Conservation (phyloP, 1,140 invertebrate species). For the Solenopsis invicta region DNA sequence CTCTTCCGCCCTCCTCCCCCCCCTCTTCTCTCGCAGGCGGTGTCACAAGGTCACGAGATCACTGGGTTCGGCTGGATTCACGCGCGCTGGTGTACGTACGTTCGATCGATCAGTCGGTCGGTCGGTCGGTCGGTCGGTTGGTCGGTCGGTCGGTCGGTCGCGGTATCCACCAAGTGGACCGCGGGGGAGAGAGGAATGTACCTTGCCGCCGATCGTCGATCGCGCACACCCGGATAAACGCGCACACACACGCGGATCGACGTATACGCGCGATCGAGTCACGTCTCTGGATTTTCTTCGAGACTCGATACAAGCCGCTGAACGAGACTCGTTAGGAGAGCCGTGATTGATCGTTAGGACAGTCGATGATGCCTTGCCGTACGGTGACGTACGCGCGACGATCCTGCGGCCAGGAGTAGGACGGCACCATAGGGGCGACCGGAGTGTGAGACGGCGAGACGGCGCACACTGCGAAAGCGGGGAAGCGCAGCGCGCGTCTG, state of each 20-base stretch:
- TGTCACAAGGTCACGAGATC: constrained; percentile 77
- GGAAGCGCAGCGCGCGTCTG: constrained; percentile 27
- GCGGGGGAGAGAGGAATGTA: background rate
- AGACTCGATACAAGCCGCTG: background rate
- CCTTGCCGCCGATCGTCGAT: constrained; percentile 7
- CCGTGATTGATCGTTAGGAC: constrained; percentile 24
- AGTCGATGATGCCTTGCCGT: background rate
- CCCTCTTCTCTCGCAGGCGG: constrained; percentile 50
- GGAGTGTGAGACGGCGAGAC: background rate
- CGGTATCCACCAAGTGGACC: constrained; percentile 52
- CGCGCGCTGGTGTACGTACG: constrained; percentile 67
- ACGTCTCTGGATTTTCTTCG: constrained; percentile 1
- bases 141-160: constrained; percentile 66
- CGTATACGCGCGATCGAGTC: constrained; percentile 8
- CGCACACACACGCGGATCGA: background rate
- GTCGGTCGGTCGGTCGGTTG: constrained; percentile 50
- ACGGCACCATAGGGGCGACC: constrained; percentile 1
- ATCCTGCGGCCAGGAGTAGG: background rate
- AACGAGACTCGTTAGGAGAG: background rate
- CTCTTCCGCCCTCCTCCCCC: constrained; percentile 32
- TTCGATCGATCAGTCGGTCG: constrained; percentile 71
- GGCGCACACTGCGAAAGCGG: background rate
- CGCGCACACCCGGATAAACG: background rate
- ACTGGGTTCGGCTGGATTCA: constrained; percentile 69
- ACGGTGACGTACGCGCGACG: background rate